A percentile compares a stretch with the other conserved stretches of the same genome.
phyloP scores from a whole-genome alignment of 92 coral and sea anemone species.

The Umimayanthus chanpuru region DNA sequence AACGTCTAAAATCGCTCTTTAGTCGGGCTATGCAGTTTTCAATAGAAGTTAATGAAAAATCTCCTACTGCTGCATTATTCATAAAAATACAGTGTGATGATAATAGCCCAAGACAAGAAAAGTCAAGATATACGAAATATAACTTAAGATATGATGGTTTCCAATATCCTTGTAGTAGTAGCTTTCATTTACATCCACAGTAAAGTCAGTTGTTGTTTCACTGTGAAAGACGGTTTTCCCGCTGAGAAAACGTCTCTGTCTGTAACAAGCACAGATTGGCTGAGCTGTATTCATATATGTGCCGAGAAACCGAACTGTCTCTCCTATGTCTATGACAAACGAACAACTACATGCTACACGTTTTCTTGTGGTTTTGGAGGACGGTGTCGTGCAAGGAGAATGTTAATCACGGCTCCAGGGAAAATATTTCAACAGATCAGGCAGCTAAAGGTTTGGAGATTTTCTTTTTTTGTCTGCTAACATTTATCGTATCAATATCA shows the following conservation, averaged over 20 bases:
- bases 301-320: background rate
- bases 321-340: background rate
- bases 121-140: background rate
- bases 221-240: background rate
- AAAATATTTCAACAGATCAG: slow-evolving; percentile 11
- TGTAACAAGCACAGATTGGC: background rate
- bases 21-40: background rate
- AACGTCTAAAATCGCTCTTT: background rate
- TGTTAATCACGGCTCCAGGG: background rate
- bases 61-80: background rate
- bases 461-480: background rate
- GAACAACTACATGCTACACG: background rate
- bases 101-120: background rate
- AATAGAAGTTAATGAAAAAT: background rate
- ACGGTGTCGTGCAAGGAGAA: background rate
- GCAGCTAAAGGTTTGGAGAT: background rate
- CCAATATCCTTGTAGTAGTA: background rate
- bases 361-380: background rate
- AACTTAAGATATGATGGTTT: background rate
- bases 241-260: background rate
- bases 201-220: background rate
- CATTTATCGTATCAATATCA: background rate
- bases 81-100: background rate
- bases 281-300: slow-evolving; percentile 6
- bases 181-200: background rate